Evolutionary conservation across 1,140 invertebrate species (phyloP).

Genomic region (Stegodyphus dumicola): DNA sequence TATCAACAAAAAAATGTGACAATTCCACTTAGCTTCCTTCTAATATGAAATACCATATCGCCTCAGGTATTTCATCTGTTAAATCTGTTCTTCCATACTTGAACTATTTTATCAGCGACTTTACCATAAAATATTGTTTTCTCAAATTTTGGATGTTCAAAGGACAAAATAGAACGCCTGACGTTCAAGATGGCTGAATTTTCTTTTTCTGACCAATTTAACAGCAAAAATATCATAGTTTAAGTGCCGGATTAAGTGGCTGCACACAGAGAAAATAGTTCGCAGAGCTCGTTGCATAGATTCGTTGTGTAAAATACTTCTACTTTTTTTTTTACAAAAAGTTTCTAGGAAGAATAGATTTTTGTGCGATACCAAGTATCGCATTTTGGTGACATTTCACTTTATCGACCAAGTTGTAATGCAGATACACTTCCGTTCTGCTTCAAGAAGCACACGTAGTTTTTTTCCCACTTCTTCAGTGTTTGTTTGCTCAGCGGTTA

Average conservation of each 20-base stretch:
- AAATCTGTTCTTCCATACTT: too few species aligned
- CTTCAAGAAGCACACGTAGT: conserved; percentile 12
- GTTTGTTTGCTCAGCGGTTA: conserved; percentile 28
- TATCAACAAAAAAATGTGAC: too few species aligned
- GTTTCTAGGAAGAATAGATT: not conserved
- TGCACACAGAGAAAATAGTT: too few species aligned
- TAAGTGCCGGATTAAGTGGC: not conserved
- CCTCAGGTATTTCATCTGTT: too few species aligned
- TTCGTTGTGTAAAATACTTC: too few species aligned
- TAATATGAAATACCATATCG: too few species aligned
- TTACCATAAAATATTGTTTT: too few species aligned
- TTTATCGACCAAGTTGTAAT: not conserved
- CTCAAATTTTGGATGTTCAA: too few species aligned
- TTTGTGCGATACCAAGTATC: not conserved
- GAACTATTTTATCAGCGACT: too few species aligned
- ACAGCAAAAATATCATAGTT: not conserved
- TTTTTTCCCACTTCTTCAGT: not conserved
- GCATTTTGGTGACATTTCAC: not conserved
- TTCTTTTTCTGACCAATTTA: not conserved
- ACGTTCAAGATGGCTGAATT: not conserved
- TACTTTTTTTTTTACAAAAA: not conserved
- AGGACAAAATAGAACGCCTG: too few species aligned
- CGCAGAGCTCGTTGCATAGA: too few species aligned
- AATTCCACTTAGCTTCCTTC: too few species aligned
- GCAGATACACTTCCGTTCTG: conserved; percentile 24